Base-by-base conservation (phyloP, 1,140 invertebrate genomes). In the Trichonephila clavipes region DNA sequence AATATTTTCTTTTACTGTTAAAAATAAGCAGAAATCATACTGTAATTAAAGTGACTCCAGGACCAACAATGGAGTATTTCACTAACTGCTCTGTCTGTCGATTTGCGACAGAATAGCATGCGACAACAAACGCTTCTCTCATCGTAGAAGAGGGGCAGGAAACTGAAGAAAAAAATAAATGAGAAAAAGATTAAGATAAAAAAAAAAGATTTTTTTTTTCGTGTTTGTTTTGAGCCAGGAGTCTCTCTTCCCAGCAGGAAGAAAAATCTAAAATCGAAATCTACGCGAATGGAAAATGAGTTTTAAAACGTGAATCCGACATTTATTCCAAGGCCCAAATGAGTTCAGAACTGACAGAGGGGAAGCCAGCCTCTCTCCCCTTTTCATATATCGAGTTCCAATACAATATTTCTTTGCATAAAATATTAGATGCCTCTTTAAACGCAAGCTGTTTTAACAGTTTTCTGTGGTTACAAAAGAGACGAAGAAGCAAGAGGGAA, bases 401-500 rank as follows among this genome's bases (percentile, higher is more conserved):
- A 90, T 90, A 90, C 72, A 81, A 90, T 90, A 90, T 90, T 77
- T 90, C 88, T 90, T 90, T 90, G 88, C 88, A 90, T 90, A 90
- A 90, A 90, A 90, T 90, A 90, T 90, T 90, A 77, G 69, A 90
- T 58, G 88, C 88, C 66, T 90, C 88, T 90, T 90, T 90, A 90
- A 90, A 81, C 28, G 88, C 66, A 90, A 81, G 88, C 88, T 77
- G 88, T 61, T 90, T 90, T 90, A 90, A 90, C 88, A 90, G 69
- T 90, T 90, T 81, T 90, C 87, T 81, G 88, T 34, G 69, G 88
- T 90, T 90, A 90, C 66, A 90, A 77, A 77, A 44, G 69, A 40
- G 69, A 88, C 12, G 87, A 44, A 40, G 24, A 21, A 34, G 19
- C 61, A 86, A 72, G 62, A 69, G 40, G 21, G 3, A 81, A 90